Conservation (phyloP, 2,113 vertebrate genomes). For the Puntigrus tetrazona region DNA sequence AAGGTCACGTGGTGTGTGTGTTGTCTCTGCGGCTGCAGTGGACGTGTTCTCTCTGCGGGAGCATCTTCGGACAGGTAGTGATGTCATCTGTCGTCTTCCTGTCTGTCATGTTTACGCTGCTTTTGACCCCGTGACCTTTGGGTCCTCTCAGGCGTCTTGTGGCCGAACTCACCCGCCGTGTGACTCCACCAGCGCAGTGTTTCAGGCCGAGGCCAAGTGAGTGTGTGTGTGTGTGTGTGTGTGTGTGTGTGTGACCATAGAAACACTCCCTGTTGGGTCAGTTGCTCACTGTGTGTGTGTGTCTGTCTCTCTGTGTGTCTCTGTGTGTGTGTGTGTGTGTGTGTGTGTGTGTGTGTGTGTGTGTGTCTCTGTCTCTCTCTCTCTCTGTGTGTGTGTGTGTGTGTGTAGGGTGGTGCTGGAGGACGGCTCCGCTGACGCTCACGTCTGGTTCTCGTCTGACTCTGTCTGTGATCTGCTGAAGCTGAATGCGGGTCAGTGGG, state of each 20-base stretch:
- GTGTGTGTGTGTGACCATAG: not conserved
- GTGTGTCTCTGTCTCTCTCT: not conserved
- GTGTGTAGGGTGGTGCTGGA: constrained; percentile 78
- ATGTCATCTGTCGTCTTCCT: not conserved
- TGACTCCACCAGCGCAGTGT: constrained; percentile 67
- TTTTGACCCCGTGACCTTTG: not conserved
- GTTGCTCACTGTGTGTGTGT: not conserved
- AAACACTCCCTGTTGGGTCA: not conserved
- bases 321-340: constrained; percentile 17
- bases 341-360: not conserved
- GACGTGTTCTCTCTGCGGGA: constrained; percentile 73
- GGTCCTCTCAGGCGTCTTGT: constrained; percentile 63
- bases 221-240: constrained; percentile 29
- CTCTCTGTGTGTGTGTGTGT: not conserved
- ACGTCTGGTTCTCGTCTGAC: constrained; percentile 74
- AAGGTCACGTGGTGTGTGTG: constrained; percentile 71
- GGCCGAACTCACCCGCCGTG: constrained; percentile 62
- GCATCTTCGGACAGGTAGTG: constrained; percentile 73
- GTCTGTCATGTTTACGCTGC: not conserved
- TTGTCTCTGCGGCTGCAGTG: constrained; percentile 69
- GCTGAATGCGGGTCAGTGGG: constrained; percentile 77
- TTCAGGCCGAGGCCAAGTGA: constrained; percentile 75
- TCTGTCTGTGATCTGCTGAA: constrained; percentile 72
- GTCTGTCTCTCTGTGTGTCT: constrained; percentile 7
- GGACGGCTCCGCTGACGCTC: constrained; percentile 82